phyloP scores from a whole-genome alignment of 2,797 vertebrate species.

The Austrolebias charrua region DNA sequence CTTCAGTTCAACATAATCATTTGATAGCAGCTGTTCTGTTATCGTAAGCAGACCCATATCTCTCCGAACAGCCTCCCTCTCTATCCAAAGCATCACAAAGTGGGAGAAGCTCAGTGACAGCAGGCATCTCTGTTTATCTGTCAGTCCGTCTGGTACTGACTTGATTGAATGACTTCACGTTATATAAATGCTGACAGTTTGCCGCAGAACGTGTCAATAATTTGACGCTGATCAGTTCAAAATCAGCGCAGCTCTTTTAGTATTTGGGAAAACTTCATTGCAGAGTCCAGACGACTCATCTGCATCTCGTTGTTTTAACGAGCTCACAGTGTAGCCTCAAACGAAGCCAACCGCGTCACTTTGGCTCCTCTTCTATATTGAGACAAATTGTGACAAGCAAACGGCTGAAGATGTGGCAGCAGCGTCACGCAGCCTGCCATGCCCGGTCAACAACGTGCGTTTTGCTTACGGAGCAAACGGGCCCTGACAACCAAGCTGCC shows the following conservation, averaged over 20 bases:
- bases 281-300: slow-evolving; percentile 2
- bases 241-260: no score
- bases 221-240: no score
- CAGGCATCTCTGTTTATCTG: no score
- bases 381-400: slow-evolving; percentile 40
- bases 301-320: slow-evolving; percentile 1
- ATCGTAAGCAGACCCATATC: neutral
- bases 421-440: slow-evolving; percentile 32
- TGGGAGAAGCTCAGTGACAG: no score
- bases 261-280: no score
- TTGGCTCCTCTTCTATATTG: slow-evolving; percentile 33
- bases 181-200: neutral
- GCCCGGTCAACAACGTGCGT: slow-evolving; percentile 44
- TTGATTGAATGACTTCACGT: neutral
- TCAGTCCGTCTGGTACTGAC: no score
- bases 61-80: no score
- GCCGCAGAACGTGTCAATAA: neutral
- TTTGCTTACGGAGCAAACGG: slow-evolving; percentile 55
- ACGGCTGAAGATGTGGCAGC: slow-evolving; percentile 41
- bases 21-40: neutral
- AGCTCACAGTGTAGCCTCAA: slow-evolving; percentile 24
- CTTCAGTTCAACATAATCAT: neutral
- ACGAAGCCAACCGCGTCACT: slow-evolving; percentile 22
- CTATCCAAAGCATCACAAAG: no score
- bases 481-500: slow-evolving; percentile 39